Conservation (phyloP, 2,888 invertebrate genomes). For the Crematogaster levior region DNA sequence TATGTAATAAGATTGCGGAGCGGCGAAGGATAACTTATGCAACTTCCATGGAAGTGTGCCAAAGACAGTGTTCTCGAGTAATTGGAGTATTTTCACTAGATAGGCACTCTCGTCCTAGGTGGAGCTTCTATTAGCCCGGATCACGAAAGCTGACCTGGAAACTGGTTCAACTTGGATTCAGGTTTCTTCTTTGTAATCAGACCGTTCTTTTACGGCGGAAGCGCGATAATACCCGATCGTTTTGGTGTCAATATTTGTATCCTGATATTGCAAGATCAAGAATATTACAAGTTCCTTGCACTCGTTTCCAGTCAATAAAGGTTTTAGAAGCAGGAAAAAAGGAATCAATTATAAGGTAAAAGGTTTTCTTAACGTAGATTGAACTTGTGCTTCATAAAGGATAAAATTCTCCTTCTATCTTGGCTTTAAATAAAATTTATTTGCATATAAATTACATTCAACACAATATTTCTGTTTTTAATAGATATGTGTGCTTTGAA, state of each 20-base stretch:
- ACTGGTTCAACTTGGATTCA: conserved; percentile 3
- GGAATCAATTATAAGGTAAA: conserved; percentile 28
- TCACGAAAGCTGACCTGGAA: conserved; percentile 31
- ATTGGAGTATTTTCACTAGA: conserved; percentile 17
- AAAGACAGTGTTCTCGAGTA: conserved; percentile 33
- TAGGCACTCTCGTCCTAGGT: conserved; percentile 15
- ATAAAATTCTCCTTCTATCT: not conserved
- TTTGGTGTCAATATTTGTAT: not conserved
- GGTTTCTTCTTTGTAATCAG: conserved; percentile 13
- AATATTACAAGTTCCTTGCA: not conserved
- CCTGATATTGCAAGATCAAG: not conserved
- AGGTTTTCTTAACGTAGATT: conserved; percentile 16
- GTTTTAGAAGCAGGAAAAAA: not conserved
- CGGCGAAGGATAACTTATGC: not conserved
- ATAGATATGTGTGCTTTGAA: not conserved
- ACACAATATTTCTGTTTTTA: not conserved
- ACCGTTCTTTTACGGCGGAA: not conserved
- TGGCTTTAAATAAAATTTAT: not conserved
- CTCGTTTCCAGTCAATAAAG: not conserved
- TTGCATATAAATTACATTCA: not conserved
- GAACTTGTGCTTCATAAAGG: not conserved
- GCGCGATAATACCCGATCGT: not conserved
- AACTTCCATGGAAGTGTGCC: conserved; percentile 36
- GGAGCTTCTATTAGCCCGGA: conserved; percentile 40
- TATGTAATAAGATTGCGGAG: not conserved